Conservation (phyloP, 1,140 invertebrate species). For the Nephila pilipes region DNA sequence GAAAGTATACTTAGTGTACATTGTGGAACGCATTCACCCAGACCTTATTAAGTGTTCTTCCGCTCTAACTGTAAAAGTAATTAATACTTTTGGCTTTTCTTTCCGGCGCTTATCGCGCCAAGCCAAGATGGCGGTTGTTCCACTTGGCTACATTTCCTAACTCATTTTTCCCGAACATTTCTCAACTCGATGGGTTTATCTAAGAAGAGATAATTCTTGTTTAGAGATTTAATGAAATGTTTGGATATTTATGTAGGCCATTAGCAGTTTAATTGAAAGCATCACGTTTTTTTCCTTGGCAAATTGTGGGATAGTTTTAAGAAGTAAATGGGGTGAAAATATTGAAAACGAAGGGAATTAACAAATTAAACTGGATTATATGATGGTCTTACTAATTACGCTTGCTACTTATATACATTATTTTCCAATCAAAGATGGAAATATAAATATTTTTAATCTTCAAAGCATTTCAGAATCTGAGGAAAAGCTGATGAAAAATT, state of each 20-base stretch:
- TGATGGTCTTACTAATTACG: not conserved
- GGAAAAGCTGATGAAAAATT: too few relatives aligned
- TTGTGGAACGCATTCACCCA: not conserved
- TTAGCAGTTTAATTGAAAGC: constrained; percentile 69
- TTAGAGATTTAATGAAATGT: constrained; percentile 69
- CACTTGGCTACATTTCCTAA: constrained; percentile 46
- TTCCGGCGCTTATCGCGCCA: constrained; percentile 69
- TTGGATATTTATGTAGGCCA: constrained; percentile 56
- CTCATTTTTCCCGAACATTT: constrained; percentile 51
- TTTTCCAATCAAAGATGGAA: not conserved
- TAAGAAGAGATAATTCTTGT: constrained; percentile 40
- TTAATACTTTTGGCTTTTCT: constrained; percentile 64
- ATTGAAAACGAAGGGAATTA: not conserved
- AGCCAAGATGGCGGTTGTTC: constrained; percentile 72
- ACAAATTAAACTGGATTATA: not conserved
- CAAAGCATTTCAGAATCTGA: too few relatives aligned
- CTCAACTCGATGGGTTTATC: constrained; percentile 49
- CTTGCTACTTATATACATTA: too few relatives aligned
- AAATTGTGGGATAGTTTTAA: not conserved
- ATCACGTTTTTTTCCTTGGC: not conserved
- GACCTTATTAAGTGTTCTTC: constrained; percentile 70
- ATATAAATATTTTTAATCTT: not conserved
- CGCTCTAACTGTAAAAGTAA: constrained; percentile 67
- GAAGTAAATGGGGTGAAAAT: constrained; percentile 14
- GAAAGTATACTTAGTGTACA: not conserved